These are phyloP conservation scores for Alviniconcha strummeri DNA, from an alignment of 2,888 invertebrate species.

Conservation along the genomic window DNA sequence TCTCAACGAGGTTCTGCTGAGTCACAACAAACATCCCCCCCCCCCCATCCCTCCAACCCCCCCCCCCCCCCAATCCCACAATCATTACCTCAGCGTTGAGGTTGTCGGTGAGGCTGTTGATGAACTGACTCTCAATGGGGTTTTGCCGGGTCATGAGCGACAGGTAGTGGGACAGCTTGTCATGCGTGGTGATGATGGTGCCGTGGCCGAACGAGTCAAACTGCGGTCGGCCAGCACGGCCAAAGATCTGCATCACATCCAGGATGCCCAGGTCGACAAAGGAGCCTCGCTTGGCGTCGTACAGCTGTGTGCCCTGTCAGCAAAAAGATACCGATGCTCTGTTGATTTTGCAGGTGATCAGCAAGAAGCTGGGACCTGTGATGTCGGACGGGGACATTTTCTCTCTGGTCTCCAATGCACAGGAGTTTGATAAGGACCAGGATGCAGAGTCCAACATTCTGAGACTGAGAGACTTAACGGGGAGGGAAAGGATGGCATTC, in stretches of 20 bases:
- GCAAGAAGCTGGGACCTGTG: conserved; percentile 84
- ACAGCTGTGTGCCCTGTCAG: conserved; percentile 93
- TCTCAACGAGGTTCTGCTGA: conserved; percentile 90
- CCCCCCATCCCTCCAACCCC: neutral
- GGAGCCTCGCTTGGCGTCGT: conserved; percentile 94
- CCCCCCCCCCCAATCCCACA: neutral
- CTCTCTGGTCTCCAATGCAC: conserved; percentile 92
- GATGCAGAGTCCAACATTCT: too few species aligned
- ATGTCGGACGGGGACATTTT: conserved; percentile 92
- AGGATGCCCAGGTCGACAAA: conserved; percentile 96
- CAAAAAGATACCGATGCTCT: neutral
- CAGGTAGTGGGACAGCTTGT: conserved; percentile 94
- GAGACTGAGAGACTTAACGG: too few species aligned
- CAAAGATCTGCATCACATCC: conserved; percentile 94
- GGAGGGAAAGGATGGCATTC: too few species aligned
- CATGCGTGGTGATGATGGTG: conserved; percentile 94
- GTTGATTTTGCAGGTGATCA: conserved; percentile 80
- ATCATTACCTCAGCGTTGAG: conserved; percentile 94
- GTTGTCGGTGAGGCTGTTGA: conserved; percentile 93
- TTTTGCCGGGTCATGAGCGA: conserved; percentile 95
- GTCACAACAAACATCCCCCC: neutral
- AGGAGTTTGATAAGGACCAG: conserved; percentile 89
- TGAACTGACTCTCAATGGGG: conserved; percentile 98
- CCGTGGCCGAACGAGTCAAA: conserved; percentile 94
- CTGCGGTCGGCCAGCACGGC: conserved; percentile 98